These are phyloP conservation scores for Cephus runcator DNA, from an alignment of 2,888 invertebrate genomes.

Conservation along the genomic window DNA sequence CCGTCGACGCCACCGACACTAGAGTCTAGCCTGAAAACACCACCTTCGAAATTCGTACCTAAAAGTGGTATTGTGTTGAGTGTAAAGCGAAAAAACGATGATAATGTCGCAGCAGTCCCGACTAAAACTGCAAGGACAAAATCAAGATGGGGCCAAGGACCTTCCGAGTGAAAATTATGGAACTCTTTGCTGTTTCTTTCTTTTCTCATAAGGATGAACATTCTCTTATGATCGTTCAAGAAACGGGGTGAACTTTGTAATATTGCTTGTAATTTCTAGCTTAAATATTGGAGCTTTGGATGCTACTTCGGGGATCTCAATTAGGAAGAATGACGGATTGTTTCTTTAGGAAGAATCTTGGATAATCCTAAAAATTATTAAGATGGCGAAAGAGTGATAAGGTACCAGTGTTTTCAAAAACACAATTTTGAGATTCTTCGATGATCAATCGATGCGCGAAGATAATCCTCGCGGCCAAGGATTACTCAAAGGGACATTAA, in stretches of 20 bases:
- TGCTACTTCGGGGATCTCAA: neutral
- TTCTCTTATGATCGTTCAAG: neutral
- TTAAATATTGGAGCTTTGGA: slow-evolving; percentile 6
- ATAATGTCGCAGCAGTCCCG: slow-evolving; percentile 30
- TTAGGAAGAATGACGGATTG: neutral
- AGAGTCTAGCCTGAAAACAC: slow-evolving; percentile 16
- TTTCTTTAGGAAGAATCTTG: neutral
- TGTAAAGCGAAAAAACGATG: slow-evolving; percentile 51
- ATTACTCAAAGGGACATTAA: neutral
- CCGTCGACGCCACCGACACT: slow-evolving; percentile 36
- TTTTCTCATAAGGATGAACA: neutral
- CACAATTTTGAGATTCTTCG: neutral
- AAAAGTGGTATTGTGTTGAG: slow-evolving; percentile 55
- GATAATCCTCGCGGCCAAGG: neutral
- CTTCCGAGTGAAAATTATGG: slow-evolving; percentile 40
- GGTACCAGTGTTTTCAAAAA: neutral
- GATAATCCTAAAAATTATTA: neutral
- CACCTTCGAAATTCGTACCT: slow-evolving; percentile 38
- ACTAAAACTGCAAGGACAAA: slow-evolving; percentile 49
- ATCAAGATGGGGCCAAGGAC: slow-evolving; percentile 59
- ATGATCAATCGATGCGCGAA: neutral
- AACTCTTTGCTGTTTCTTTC: neutral
- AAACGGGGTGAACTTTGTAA: neutral
- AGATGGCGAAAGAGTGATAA: neutral
- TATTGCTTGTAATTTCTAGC: neutral